These are phyloP conservation scores for Tribolium castaneum DNA, from an alignment of 1,140 invertebrate species.

Conservation along the genomic window DNA sequence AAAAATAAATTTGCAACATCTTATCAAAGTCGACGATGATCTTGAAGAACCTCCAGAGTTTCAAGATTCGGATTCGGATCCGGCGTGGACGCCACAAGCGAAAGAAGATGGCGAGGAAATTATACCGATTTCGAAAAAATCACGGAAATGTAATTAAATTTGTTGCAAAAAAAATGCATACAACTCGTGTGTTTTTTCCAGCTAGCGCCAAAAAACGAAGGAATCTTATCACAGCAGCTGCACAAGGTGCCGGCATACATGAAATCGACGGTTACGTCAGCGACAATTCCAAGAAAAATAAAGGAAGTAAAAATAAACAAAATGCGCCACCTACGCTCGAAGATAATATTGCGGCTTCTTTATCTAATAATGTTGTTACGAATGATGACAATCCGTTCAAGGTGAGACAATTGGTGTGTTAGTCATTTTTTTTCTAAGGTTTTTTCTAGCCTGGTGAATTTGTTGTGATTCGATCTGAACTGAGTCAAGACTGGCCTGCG, in stretches of 20 bases:
- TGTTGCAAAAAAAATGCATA: neutral
- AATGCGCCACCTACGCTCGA: slow-evolving; percentile 56
- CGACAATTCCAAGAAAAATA: slow-evolving; percentile 50
- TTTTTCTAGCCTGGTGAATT: slow-evolving; percentile 80
- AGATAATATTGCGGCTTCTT: slow-evolving; percentile 67
- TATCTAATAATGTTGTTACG: slow-evolving; percentile 61
- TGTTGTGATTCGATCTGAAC: slow-evolving; percentile 82
- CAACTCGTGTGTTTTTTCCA: neutral
- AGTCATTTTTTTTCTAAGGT: slow-evolving; percentile 43
- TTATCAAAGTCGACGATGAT: slow-evolving; percentile 66
- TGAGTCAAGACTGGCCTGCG: slow-evolving; percentile 79
- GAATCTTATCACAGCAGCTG: slow-evolving; percentile 64
- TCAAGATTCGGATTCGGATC: slow-evolving; percentile 76
- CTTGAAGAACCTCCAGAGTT: slow-evolving; percentile 67
- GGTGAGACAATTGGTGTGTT: slow-evolving; percentile 57
- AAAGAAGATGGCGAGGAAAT: slow-evolving; percentile 64
- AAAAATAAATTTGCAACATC: slow-evolving; percentile 66
- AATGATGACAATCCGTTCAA: slow-evolving; percentile 68
- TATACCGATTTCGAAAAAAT: slow-evolving; percentile 44
- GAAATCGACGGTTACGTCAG: slow-evolving; percentile 55
- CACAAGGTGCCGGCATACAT: slow-evolving; percentile 67
- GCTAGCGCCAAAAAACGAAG: slow-evolving; percentile 37
- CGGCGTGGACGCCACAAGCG: slow-evolving; percentile 76
- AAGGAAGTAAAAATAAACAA: slow-evolving; percentile 51
- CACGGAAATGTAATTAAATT: slow-evolving; percentile 32